These are phyloP conservation scores for Echiichthys vipera DNA, from an alignment of 2,797 vertebrate species.

Conservation along the genomic window DNA sequence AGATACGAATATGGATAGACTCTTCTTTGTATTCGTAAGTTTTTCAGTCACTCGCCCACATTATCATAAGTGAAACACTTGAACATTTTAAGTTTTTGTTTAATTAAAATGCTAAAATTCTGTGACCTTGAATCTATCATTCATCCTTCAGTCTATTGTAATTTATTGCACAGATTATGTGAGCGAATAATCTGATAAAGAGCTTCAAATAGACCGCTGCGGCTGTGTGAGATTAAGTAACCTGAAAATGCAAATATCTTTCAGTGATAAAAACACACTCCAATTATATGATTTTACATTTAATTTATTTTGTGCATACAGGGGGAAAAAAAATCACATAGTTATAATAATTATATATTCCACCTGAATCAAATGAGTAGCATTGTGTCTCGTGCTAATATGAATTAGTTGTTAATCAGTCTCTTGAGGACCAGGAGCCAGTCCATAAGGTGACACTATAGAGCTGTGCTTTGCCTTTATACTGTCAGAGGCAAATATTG, in stretches of 20 bases:
- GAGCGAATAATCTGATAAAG: background rate
- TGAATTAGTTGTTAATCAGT: background rate
- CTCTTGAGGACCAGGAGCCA: background rate
- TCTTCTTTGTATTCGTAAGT: background rate
- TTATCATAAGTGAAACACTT: background rate
- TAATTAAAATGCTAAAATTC: background rate
- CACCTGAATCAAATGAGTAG: background rate
- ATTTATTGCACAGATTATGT: background rate
- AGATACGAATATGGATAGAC: background rate
- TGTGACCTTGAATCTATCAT: background rate
- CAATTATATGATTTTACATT: background rate
- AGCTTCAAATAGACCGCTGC: background rate
- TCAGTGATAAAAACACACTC: background rate
- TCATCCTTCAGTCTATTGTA: background rate
- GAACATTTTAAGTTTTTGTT: background rate
- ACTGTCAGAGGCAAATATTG: background rate
- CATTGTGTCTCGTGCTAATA: background rate
- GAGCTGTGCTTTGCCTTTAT: background rate
- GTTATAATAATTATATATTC: too few relatives aligned
- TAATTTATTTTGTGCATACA: too few relatives aligned
- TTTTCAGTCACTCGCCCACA: background rate
- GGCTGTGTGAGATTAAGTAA: background rate
- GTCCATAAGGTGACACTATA: slow-evolving; percentile 51
- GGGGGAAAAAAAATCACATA: too few relatives aligned
- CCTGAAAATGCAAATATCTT: background rate